A percentile compares a stretch with the other conserved stretches of the same genome.
Evolutionary conservation across 2,888 invertebrate species (phyloP).

Genomic region (Barypeithes pellucidus): DNA sequence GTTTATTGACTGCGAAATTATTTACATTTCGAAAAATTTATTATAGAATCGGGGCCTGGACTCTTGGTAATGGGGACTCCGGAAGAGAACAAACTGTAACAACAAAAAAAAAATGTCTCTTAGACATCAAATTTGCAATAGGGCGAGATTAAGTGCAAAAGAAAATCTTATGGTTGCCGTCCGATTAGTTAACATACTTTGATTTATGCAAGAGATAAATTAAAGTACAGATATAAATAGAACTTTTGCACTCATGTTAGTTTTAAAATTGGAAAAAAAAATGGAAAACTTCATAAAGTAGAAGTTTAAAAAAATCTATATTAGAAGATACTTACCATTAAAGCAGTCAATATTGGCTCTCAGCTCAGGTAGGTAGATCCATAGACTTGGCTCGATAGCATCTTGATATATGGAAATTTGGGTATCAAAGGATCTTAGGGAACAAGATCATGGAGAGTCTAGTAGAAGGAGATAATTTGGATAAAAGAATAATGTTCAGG

Average conservation of each 20-base stretch:
- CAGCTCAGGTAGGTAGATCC: not conserved
- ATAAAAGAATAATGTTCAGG: conserved; percentile 1
- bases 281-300: conserved; percentile 22
- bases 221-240: conserved; percentile 1
- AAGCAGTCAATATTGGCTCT: conserved; percentile 5
- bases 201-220: conserved; percentile 34
- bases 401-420: not conserved
- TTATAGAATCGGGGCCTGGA: conserved; percentile 27
- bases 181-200: not conserved
- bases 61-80: conserved; percentile 13
- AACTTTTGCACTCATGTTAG: not conserved
- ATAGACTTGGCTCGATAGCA: not conserved
- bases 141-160: not conserved
- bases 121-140: conserved; percentile 15
- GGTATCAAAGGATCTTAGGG: not conserved
- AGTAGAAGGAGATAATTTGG: not conserved
- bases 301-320: conserved; percentile 18
- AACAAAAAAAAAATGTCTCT: conserved; percentile 35
- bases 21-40: conserved; percentile 14
- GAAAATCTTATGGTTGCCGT: too few species aligned
- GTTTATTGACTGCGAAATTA: conserved; percentile 23
- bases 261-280: not conserved
- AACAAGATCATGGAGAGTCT: not conserved
- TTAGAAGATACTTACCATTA: not conserved
- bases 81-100: conserved; percentile 44